These are phyloP conservation scores for Portevinia maculata DNA, from an alignment of 2,888 invertebrate species.

Conservation along the genomic window DNA sequence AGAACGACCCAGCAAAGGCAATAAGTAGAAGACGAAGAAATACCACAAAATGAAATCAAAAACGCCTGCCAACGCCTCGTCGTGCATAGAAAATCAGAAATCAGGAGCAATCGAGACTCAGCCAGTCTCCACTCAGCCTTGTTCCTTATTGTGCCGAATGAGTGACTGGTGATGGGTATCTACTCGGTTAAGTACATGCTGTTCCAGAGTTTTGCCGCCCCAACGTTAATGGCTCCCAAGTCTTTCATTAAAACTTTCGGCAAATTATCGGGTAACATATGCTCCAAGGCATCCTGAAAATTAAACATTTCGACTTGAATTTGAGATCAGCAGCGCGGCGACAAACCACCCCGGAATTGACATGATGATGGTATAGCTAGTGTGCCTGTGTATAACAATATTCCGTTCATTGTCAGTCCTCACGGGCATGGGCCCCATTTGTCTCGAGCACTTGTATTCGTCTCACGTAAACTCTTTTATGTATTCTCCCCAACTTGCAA, in stretches of 20 bases:
- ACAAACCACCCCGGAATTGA: slow-evolving; percentile 62
- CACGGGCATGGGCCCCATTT: slow-evolving; percentile 35
- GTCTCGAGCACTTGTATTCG: slow-evolving; percentile 52
- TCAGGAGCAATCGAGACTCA: slow-evolving; percentile 70
- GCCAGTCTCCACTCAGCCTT: slow-evolving; percentile 17
- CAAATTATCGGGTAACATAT: slow-evolving; percentile 83
- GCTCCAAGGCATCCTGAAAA: slow-evolving; percentile 77
- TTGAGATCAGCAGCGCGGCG: slow-evolving; percentile 69
- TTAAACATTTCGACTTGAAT: slow-evolving; percentile 74
- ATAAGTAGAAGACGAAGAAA: slow-evolving; percentile 41
- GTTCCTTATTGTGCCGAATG: slow-evolving; percentile 28
- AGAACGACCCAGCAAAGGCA: slow-evolving; percentile 56
- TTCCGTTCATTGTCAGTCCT: slow-evolving; percentile 27
- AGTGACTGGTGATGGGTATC: slow-evolving; percentile 66
- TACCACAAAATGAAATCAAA: slow-evolving; percentile 69
- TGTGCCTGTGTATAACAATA: slow-evolving; percentile 28
- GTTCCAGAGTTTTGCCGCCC: slow-evolving; percentile 57
- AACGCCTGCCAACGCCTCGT: slow-evolving; percentile 74
- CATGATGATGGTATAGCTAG: slow-evolving; percentile 10
- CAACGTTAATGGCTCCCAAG: slow-evolving; percentile 81
- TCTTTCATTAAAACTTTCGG: slow-evolving; percentile 83
- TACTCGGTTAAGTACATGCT: slow-evolving; percentile 36
- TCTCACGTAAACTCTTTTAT: slow-evolving; percentile 74
- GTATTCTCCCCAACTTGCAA: slow-evolving; percentile 32
- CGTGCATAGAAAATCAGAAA: slow-evolving; percentile 73